phyloP scores from a whole-genome alignment of 2,797 vertebrate genomes.

The Euphonia xanthogaster region DNA sequence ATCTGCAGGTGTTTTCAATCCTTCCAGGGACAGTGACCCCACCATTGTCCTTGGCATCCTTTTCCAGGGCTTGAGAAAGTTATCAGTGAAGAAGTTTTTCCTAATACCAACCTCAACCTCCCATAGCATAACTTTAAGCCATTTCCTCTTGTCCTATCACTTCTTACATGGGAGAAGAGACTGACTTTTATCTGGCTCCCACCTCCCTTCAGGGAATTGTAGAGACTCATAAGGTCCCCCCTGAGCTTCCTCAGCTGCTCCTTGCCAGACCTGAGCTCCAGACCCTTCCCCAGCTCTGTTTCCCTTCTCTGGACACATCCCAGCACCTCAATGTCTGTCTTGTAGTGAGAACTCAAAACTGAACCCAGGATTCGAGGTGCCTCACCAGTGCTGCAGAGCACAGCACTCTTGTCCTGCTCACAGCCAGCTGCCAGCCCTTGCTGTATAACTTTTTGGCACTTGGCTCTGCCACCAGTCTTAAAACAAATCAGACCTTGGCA shows the following conservation, averaged over 20 bases:
- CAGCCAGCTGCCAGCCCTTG: neutral
- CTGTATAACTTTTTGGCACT: neutral
- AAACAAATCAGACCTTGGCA: conserved; percentile 21
- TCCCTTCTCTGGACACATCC: neutral
- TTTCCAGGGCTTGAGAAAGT: neutral
- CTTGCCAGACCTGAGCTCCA: neutral
- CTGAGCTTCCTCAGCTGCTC: neutral
- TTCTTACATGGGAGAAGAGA: neutral
- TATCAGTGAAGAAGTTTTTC: neutral
- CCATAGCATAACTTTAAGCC: neutral
- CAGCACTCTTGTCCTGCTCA: neutral
- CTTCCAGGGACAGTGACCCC: neutral
- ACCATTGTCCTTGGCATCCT: neutral
- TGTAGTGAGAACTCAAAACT: neutral
- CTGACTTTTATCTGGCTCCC: neutral
- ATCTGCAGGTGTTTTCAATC: neutral
- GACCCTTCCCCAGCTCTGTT: neutral
- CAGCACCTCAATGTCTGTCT: neutral
- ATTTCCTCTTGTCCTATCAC: neutral
- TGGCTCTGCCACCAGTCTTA: neutral
- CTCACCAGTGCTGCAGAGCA: neutral
- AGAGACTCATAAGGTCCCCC: neutral
- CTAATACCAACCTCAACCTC: neutral
- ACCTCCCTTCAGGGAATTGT: neutral
- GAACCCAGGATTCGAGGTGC: neutral